Evolutionary conservation across 30 jellyfish, hydroid and myxozoan genomes (phyloP), one percentile per base, ranked within the genome.

Genomic region (Phacellophora camtschatica): DNA sequence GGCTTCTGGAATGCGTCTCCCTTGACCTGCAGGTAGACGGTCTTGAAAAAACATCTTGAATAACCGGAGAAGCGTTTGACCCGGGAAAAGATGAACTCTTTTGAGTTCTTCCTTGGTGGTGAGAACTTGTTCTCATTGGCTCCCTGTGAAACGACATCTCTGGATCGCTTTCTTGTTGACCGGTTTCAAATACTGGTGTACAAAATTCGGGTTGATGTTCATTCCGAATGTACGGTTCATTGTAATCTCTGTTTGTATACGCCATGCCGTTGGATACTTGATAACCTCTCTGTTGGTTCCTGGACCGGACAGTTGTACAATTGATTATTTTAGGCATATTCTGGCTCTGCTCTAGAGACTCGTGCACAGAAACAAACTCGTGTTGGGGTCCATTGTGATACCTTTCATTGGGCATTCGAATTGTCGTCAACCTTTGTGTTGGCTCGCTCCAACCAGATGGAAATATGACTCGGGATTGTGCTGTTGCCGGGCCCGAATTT

Each of bases 371-470:
- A 29, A 13, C 63, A 1, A 84, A 25, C 3, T 54, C 51, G 18
- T 83, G 48, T 46, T 66, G 91, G 39, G 30, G 91, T 36, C 32
- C 25, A 18, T 30, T 80, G 32, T 65, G 83, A 43, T 37, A 34
- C 4, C 54, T 74, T 24, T 66, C 72, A 29, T 19, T 80, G 29
- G 91, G 83, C 75, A 65, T 28, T 5, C 91, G 66, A 5, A 64
- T 64, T 27, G 80, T 33, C 6, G 72, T 56, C 5, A 37, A 22
- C 42, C 78, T 71, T 33, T 57, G 28, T 13, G 65, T 36, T 13
- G 88, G 71, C 54, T 80, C 91, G 53, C 70, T 55, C 91, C 91
- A 80, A 7, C 91, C 91, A 56, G 83, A 80, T 2, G 91, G 91
- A 32, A 80, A 80, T 5, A 80, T 45, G 64, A 80, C 91, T 20